Conservation (phyloP, 2,797 vertebrate genomes). For the Tangara arthus region DNA sequence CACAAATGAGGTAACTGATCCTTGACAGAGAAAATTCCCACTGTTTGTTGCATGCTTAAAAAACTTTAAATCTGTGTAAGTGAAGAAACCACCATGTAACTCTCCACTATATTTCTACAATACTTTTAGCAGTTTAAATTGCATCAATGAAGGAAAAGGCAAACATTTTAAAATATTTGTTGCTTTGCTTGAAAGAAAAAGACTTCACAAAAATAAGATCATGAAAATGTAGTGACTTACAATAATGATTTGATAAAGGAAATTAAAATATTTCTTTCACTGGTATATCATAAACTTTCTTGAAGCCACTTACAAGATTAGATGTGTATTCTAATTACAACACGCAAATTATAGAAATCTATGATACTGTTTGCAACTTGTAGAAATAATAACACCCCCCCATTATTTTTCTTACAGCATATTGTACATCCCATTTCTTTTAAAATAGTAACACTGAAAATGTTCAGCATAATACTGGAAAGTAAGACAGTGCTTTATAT, state of each 20-base stretch:
- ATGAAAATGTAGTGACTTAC: not conserved
- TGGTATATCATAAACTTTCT: not conserved
- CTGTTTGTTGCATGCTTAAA: not conserved
- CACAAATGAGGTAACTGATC: not conserved
- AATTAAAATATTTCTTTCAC: not conserved
- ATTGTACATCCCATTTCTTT: not conserved
- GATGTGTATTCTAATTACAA: not conserved
- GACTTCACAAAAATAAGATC: not conserved
- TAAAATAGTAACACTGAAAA: not conserved
- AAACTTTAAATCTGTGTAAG: not conserved
- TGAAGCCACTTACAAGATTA: not conserved
- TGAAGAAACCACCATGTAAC: not conserved
- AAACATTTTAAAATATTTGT: not conserved
- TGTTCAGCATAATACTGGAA: not conserved
- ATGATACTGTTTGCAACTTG: not conserved
- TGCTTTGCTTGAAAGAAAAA: not conserved
- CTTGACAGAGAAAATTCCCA: not conserved
- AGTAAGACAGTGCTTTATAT: not conserved
- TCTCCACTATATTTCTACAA: not conserved
- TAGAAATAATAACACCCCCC: fast-evolving
- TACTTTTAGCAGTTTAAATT: not conserved
- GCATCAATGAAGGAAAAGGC: not conserved
- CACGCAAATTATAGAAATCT: not conserved
- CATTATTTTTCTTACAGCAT: not conserved
- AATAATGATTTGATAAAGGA: not conserved